Evolutionary conservation across 2,797 vertebrate species (phyloP), one percentile per base, ranked within the genome.

Genomic region (Xenopus petersii): DNA sequence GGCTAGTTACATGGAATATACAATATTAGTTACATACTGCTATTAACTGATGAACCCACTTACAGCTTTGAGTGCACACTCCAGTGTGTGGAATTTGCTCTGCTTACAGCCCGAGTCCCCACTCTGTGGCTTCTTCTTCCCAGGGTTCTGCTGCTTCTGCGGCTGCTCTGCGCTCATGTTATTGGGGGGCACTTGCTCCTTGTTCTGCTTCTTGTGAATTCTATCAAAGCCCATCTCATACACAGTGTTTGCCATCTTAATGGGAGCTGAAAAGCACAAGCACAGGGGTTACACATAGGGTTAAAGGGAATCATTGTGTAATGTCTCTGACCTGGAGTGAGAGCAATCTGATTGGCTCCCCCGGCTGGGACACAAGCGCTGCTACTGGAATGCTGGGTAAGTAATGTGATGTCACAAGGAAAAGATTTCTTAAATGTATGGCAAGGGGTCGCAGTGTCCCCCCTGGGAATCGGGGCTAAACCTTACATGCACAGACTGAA

Each of bases 11-110:
- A 4, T 42, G 36, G 36, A 6, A 1, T 42, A 42, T 42, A 42
- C 5, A 9, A 1, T 42, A 30, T 2, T 30, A 30, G 26, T 2
- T 30, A 30, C 26, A 30, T 30, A 30, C 26, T 30, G 26, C 2
- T 30, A 30, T 30, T 4, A 51, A 5, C 49, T 1, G 10, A 13
- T 49, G 21, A 21, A 21, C 5, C 17, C 65, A 93, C 96, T 95
- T 83, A 98, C 96, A 0, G 92, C 89, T 88, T 86, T 95, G 82
- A 98, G 79, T 0, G 95, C 95, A 11, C 96, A 95, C 84, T 97
- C 95, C 42, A 98, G 88, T 0, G 85, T 94, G 81, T 85, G 94
- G 84, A 87, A 88, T 8, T 82, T 81, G 1, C 81, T 67, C 0
- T 83, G 74, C 51, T 85, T 83, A 65, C 46, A 46, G 0, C 6